Conservation (phyloP, 2,797 vertebrate genomes). For the Galagoides demidoff region DNA sequence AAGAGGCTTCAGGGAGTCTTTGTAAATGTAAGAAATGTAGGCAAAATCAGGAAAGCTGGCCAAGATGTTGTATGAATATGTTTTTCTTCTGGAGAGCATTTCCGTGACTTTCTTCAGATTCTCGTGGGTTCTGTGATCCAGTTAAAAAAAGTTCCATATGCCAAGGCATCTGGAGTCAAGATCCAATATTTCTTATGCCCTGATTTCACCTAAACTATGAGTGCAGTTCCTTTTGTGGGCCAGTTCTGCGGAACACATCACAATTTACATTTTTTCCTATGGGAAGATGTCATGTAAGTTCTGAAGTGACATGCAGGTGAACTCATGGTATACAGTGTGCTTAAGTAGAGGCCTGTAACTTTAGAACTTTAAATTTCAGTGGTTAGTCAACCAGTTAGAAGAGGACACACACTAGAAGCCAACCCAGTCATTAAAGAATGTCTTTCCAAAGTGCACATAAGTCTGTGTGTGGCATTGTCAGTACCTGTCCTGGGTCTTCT, state of each 20-base stretch:
- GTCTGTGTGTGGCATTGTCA: background rate
- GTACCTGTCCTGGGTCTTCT: background rate
- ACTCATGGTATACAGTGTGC: background rate
- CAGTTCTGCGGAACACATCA: background rate
- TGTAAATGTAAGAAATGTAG: background rate
- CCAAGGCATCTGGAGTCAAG: background rate
- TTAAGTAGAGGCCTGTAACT: background rate
- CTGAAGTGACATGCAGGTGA: background rate
- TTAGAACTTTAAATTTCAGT: background rate
- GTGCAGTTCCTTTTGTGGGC: background rate
- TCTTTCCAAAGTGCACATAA: background rate
- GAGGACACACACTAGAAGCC: background rate
- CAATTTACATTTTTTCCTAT: background rate
- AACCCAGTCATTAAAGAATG: background rate
- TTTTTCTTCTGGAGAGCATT: background rate
- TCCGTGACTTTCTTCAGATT: background rate
- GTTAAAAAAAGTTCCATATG: background rate
- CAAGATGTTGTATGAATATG: background rate
- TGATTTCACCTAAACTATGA: constrained; percentile 22
- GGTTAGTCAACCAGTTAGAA: background rate
- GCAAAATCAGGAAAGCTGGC: background rate
- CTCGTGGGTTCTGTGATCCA: background rate
- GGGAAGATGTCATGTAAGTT: background rate
- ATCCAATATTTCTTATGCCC: background rate
- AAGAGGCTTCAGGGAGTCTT: background rate